Evolutionary conservation across 2,113 vertebrate genomes (phyloP), one percentile per base, ranked within the genome.

Genomic region (Centropus unirufus): DNA sequence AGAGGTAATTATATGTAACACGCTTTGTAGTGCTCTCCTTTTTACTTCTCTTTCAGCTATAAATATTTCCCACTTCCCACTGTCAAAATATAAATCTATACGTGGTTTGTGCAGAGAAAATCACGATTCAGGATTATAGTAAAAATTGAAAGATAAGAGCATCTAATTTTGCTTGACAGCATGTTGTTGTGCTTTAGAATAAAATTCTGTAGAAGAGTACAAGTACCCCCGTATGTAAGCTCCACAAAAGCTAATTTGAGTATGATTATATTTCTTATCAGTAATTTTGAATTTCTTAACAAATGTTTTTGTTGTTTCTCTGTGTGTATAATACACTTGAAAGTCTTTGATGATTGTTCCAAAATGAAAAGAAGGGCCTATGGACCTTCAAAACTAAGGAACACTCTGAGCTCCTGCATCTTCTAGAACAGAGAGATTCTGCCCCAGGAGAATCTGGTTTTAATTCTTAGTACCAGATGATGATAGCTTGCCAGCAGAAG

Each of bases 31-130:
- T 2, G 0, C 47, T 66, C 34, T 85, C 36, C 27, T 80, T 83
- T 91, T 81, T 15, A 49, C 6, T 80, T 89, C 42, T 59, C 30
- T 86, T 91, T 83, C 36, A 86, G 16, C 76, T 89, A 67, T 80
- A 91, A 89, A 89, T 91, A 79, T 91, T 86, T 96, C 63, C 29
- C 16, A 55, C 47, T 93, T 86, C 52, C 51, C 16, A 54, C 73
- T 89, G 76, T 91, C 76, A 86, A 74, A 87, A 91, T 67, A 55
- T 11, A 87, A 80, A 75, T 63, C 84, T 93, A 2, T 83, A 72
- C 70, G 47, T 63, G 44, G 20, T 72, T 89, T 83, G 40, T 57
- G 24, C 51, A 91, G 51, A 51, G 76, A 61, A 92, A 87, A 81
- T 81, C 39, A 21, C 26, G n/a, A 69, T 52, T 91, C 7, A 2